Base-by-base conservation (phyloP, 2,888 invertebrate species). In the Torymus aiolomorphi region DNA sequence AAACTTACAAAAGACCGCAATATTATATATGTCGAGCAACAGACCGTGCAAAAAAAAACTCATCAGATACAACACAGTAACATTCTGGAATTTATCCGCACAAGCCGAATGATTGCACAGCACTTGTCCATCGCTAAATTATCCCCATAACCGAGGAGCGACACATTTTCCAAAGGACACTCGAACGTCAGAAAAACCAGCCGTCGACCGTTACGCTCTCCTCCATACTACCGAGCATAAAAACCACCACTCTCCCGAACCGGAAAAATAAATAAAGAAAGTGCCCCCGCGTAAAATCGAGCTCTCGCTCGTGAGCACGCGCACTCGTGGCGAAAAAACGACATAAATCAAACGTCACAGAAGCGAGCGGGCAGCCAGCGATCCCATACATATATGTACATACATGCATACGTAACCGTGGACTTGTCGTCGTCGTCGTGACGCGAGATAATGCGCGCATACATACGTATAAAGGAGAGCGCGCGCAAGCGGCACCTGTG, bases 261-360 rank as follows among this genome's bases (percentile, higher is more conserved):
- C 8, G 20, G 3, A 49, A 13, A 52, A 20, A 66, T 20, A 69
- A 69, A 69, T 69, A 71, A 71, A 61, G 71, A 59, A 54, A 61
- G 72, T 54, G 61, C 51, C 42, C 42, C 42, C 42, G 42, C 42
- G 42, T 10, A 42, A 42, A 8, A 42, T 42, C 42, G 42, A 42
- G 42, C 42, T 4, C 59, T 14, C 42, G 42, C 20, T 54, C 52
- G 67, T 52, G 20, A 63, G 16, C 54, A 18, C 42, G 31, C 8
- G 8, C 8, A 8, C 42, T 42, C 42, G 42, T 42, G 42, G 8
- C 42, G 42, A 74, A 74, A 74, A 65, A 65, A 51, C 54, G 31
- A 76, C 20, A 62, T 76, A 76, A 69, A 69, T 76, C 69, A 76
- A 69, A 24, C 61, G 69, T 69, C 49, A 69, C 49, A 69, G n/a